Percentiles rank a stretch among this genome's conserved stretches.
phyloP scores from a whole-genome alignment of 2,888 invertebrate species.

The Phortica okadai region DNA sequence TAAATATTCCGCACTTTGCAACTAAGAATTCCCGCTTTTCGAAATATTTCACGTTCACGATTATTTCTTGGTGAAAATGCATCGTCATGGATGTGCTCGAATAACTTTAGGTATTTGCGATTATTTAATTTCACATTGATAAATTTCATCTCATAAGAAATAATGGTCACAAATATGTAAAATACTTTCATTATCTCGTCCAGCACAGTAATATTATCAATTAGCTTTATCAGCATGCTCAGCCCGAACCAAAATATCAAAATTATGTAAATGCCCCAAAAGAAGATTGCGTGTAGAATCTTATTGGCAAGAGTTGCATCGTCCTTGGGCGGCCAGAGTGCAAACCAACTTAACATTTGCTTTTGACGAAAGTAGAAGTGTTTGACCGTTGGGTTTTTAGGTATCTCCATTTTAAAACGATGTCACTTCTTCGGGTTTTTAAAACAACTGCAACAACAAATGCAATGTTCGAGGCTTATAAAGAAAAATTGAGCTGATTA shows the following conservation, averaged over 20 bases:
- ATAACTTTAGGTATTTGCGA: constrained; percentile 39
- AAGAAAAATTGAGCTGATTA: no score
- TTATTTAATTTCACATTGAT: constrained; percentile 47
- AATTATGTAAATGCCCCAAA: not conserved
- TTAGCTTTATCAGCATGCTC: constrained; percentile 1
- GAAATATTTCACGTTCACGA: constrained; percentile 44
- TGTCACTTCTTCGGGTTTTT: not conserved
- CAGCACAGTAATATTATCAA: constrained; percentile 38
- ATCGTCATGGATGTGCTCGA: constrained; percentile 44
- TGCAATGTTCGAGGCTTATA: no score
- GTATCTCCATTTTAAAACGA: not conserved
- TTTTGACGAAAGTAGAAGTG: not conserved
- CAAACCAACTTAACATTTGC: not conserved
- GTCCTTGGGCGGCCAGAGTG: not conserved
- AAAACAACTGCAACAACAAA: not conserved
- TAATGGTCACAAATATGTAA: constrained; percentile 62
- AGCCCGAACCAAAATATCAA: not conserved
- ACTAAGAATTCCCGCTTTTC: constrained; percentile 32
- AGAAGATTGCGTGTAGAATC: not conserved
- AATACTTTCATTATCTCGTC: constrained; percentile 61
- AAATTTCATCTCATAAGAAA: constrained; percentile 58
- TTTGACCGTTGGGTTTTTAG: not conserved
- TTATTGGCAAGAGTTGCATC: not conserved
- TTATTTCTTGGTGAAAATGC: constrained; percentile 41
- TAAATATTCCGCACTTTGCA: constrained; percentile 56